Conservation (phyloP, 2,113 vertebrate genomes). For the Hippoglossus stenolepis region DNA sequence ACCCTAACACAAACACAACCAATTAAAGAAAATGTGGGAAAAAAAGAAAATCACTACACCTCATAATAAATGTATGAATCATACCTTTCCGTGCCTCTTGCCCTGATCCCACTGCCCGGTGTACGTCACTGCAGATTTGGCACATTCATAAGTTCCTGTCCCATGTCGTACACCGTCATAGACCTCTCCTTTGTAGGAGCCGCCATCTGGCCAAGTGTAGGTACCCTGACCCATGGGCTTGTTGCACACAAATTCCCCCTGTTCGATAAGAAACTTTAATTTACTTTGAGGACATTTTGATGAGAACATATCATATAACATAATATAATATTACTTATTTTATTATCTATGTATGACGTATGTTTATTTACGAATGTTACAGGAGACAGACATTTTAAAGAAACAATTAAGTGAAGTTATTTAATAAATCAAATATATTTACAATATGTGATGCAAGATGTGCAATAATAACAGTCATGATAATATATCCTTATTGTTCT, state of each 20-base stretch:
- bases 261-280: constrained; percentile 20
- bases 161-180: constrained; percentile 85
- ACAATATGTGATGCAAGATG: neutral
- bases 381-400: neutral
- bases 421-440: neutral
- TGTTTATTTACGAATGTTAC: too few relatives aligned
- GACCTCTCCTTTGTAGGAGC: constrained; percentile 87
- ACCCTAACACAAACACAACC: constrained; percentile 81
- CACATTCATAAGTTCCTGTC: constrained; percentile 84
- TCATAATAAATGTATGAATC: neutral
- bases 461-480: neutral
- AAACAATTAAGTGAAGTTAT: neutral
- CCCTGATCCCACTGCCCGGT: constrained; percentile 88
- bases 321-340: neutral
- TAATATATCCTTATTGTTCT: neutral
- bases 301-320: neutral
- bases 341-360: neutral
- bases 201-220: constrained; percentile 89
- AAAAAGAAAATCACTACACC: neutral
- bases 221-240: constrained; percentile 81
- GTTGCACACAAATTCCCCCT: constrained; percentile 91
- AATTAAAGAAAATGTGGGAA: neutral
- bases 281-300: neutral
- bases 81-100: constrained; percentile 91
- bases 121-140: constrained; percentile 77